These are phyloP conservation scores for Pinna nobilis DNA, from an alignment of 1,140 invertebrate species.

Conservation along the genomic window DNA sequence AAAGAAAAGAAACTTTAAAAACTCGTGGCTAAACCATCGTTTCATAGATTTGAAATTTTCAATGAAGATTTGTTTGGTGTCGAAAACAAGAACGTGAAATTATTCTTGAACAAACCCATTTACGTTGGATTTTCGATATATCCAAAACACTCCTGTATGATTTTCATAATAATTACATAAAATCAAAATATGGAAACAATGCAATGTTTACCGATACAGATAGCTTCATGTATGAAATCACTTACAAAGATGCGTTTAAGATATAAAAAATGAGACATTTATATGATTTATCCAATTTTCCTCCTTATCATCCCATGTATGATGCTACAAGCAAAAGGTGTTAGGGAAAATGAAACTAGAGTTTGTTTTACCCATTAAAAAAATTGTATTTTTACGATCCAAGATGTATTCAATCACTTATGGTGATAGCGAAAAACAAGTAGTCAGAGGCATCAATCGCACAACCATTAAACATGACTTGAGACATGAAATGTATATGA, in stretches of 20 bases:
- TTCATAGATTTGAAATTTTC: slow-evolving; percentile 14
- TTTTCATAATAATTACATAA: slow-evolving; percentile 23
- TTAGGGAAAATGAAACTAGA: slow-evolving; percentile 74
- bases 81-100: slow-evolving; percentile 10
- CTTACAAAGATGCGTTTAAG: not conserved
- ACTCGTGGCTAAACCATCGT: slow-evolving; percentile 16
- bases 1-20: slow-evolving; percentile 20
- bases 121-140: slow-evolving; percentile 8
- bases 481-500: not conserved
- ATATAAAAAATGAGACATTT: slow-evolving; percentile 11
- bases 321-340: slow-evolving; percentile 16
- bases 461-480: slow-evolving; percentile 15
- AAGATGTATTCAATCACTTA: slow-evolving; percentile 30
- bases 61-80: slow-evolving; percentile 13
- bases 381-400: slow-evolving; percentile 15
- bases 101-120: slow-evolving; percentile 18
- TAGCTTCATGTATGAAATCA: slow-evolving; percentile 58
- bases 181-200: slow-evolving; percentile 41
- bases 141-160: slow-evolving; percentile 23
- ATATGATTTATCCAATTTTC: slow-evolving; percentile 28
- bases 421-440: not conserved
- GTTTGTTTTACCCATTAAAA: slow-evolving; percentile 48
- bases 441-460: slow-evolving; percentile 12
- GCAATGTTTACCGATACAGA: slow-evolving; percentile 75
- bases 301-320: slow-evolving; percentile 17